phyloP scores from a whole-genome alignment of 2,888 invertebrate species.

The Hypomecis atomaria region DNA sequence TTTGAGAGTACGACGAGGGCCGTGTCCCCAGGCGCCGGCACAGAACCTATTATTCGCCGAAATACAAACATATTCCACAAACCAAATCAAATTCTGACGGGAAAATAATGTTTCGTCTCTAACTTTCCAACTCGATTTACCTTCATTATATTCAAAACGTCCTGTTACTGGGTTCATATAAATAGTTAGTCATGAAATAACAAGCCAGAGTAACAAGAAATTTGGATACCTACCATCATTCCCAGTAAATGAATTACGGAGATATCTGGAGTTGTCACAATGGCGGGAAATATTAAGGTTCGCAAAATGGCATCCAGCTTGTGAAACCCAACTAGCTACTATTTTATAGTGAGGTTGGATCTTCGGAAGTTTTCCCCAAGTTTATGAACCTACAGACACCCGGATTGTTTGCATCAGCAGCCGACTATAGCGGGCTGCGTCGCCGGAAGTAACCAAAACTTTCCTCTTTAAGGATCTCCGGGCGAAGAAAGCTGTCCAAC shows the following conservation, averaged over 20 bases:
- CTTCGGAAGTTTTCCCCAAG: slow-evolving; percentile 60
- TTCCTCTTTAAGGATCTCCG: slow-evolving; percentile 60
- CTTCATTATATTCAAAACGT: slow-evolving; percentile 28
- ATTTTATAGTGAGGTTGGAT: slow-evolving; percentile 54
- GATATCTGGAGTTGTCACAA: slow-evolving; percentile 26
- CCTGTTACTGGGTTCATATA: slow-evolving; percentile 17
- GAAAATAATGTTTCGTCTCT: slow-evolving; percentile 36
- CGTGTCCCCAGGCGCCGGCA: slow-evolving; percentile 42
- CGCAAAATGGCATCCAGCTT: slow-evolving; percentile 26
- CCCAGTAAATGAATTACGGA: slow-evolving; percentile 23
- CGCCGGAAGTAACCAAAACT: slow-evolving; percentile 64
- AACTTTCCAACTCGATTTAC: slow-evolving; percentile 38
- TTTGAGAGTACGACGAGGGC: slow-evolving; percentile 38
- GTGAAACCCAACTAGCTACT: slow-evolving; percentile 47
- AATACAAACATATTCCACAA: slow-evolving; percentile 49
- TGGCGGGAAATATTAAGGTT: slow-evolving; percentile 27
- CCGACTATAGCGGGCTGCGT: slow-evolving; percentile 47
- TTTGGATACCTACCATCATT: slow-evolving; percentile 24
- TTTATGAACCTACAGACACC: slow-evolving; percentile 64
- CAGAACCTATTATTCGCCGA: slow-evolving; percentile 39
- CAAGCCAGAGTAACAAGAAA: slow-evolving; percentile 19
- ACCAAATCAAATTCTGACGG: slow-evolving; percentile 44
- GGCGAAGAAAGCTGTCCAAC: slow-evolving; percentile 53
- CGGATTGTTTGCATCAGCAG: slow-evolving; percentile 65
- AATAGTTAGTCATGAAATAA: slow-evolving; percentile 15